These are phyloP conservation scores for Eupristina koningsbergeri DNA, from an alignment of 1,140 invertebrate species.

Conservation along the genomic window DNA sequence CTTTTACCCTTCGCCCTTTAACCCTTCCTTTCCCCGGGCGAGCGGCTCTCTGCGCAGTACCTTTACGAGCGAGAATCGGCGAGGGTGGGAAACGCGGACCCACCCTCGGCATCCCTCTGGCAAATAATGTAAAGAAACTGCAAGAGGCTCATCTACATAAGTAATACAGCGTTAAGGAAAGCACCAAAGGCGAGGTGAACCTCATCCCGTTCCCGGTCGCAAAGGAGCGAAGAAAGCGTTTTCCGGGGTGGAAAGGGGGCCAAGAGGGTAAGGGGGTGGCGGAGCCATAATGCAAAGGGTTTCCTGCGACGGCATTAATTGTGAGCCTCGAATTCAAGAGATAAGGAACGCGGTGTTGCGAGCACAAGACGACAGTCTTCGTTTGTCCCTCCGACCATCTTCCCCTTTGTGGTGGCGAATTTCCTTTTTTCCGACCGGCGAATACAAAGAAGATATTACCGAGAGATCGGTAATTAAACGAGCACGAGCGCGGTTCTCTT, in stretches of 20 bases:
- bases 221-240: constrained; percentile 57
- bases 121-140: constrained; percentile 73
- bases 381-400: constrained; percentile 49
- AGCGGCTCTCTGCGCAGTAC: background rate
- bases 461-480: constrained; percentile 61
- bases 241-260: constrained; percentile 24
- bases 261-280: background rate
- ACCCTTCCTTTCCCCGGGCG: constrained; percentile 47
- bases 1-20: constrained; percentile 62
- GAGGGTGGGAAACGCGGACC: constrained; percentile 48
- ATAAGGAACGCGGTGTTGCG: constrained; percentile 70
- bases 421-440: constrained; percentile 50
- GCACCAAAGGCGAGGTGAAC: constrained; percentile 62
- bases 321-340: constrained; percentile 59
- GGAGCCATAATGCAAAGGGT: constrained; percentile 63
- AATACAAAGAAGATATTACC: constrained; percentile 65
- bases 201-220: constrained; percentile 9
- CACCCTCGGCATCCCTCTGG: constrained; percentile 58
- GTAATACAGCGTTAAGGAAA: constrained; percentile 72
- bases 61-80: background rate
- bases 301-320: constrained; percentile 66
- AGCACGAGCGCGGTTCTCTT: constrained; percentile 27
- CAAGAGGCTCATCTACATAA: constrained; percentile 72
- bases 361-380: constrained; percentile 41
- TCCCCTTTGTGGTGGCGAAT: constrained; percentile 54